Evolutionary conservation across 2,888 invertebrate genomes (phyloP), one percentile per base, ranked within the genome.

Genomic region (Phortica magna): DNA sequence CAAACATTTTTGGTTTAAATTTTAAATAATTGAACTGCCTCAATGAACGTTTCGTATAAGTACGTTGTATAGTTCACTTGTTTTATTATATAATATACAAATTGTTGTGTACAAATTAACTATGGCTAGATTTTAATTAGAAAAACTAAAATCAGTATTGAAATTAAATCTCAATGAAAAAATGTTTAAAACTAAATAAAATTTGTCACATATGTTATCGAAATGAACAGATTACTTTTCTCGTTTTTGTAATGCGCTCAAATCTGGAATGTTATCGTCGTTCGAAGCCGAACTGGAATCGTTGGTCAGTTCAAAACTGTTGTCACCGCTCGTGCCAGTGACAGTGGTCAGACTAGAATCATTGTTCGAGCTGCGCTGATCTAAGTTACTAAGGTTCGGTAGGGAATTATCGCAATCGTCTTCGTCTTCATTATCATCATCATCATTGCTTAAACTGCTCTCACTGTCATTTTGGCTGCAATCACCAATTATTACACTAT

Each of bases 281-380:
- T 85, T 88, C 0, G 84, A 87, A 12, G 85, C 76, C 61, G 81
- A 84, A 74, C 83, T 90, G 39, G 88, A 89, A 73, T 91, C 91
- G 77, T 90, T 90, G 75, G 89, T 91, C 17, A 90, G 77, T 41
- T 91, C 91, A 78, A 91, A 91, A 74, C 91, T 91, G 77, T 91
- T 91, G 14, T 91, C 92, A 12, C 91, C 91, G 76, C 91, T 92
- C 9, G 91, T 91, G 39, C 90, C 91, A 2, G 91, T 92, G 7
- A 91, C 91, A 59, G 90, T 91, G 2, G 91, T 91, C 65, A 91
- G 83, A 78, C 91, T 91, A 14, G 91, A 91, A 78, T 91, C 92
- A 76, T 91, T 91, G 77, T 90, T 90, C 9, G 90, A 90, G 75
- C 84, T 89, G 1, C 86, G 87, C 71, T 88, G 90, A 6, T 91